A percentile compares a stretch with the other conserved stretches of the same genome.
These are phyloP conservation scores for Hemiprocne comata DNA, from an alignment of 2,113 vertebrate genomes.

Conservation along the genomic window DNA sequence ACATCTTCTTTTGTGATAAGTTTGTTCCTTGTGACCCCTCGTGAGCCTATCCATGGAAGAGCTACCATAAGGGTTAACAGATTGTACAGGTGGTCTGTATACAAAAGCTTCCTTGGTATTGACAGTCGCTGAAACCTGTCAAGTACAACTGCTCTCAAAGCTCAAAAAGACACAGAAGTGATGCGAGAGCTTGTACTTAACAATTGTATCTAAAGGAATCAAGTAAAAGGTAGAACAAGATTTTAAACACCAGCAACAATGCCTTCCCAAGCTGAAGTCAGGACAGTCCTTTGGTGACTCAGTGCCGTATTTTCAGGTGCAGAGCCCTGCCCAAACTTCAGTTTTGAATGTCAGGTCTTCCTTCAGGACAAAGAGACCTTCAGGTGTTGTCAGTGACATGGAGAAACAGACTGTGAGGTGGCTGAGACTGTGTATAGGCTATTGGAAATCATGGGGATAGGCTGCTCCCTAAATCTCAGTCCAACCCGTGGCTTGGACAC, in stretches of 20 bases:
- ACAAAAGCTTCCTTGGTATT: neutral
- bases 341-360: neutral
- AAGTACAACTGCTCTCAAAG: neutral
- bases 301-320: neutral
- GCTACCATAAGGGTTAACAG: neutral
- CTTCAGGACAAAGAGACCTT: neutral
- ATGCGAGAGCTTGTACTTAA: neutral
- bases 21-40: neutral
- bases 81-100: neutral
- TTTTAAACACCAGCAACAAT: neutral
- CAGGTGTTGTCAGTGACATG: neutral
- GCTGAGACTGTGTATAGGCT: neutral
- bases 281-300: neutral
- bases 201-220: neutral
- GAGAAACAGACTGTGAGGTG: fast-evolving
- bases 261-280: neutral
- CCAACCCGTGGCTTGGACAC: fast-evolving
- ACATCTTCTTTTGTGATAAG: neutral
- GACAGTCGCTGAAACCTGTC: neutral
- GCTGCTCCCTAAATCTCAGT: neutral
- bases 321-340: neutral
- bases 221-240: neutral
- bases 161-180: fast-evolving
- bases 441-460: neutral
- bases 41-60: neutral